Evolutionary conservation across 2,113 vertebrate species (phyloP).

Genomic region (Panthera tigris): DNA sequence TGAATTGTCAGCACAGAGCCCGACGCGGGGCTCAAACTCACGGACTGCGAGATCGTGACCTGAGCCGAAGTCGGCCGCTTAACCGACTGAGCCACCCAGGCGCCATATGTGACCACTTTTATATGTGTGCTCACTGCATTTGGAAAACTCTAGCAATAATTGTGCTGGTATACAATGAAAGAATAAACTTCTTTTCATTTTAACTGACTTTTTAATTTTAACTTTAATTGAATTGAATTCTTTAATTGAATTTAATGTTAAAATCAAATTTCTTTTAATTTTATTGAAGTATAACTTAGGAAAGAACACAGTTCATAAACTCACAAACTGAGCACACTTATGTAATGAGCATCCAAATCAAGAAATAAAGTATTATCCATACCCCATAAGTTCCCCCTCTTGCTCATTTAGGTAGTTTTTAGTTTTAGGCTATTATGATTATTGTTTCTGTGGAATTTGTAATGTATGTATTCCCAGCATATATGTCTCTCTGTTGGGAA

Average conservation of each 20-base stretch:
- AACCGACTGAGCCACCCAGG: too few relatives aligned
- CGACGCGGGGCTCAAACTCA: too few relatives aligned
- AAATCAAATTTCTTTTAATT: background rate
- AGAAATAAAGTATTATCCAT: background rate
- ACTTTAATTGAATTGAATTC: background rate
- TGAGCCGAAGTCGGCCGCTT: too few relatives aligned
- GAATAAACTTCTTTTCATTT: slow-evolving; percentile 35
- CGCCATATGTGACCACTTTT: background rate
- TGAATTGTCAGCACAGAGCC: too few relatives aligned
- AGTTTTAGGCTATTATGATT: background rate
- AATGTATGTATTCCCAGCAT: background rate
- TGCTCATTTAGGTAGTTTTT: background rate
- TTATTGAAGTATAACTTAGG: slow-evolving; percentile 27
- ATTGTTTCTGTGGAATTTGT: background rate
- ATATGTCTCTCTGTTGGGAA: background rate
- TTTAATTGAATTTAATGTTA: background rate
- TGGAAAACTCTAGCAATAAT: background rate
- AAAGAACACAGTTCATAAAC: background rate
- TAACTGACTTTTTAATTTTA: background rate
- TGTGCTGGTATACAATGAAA: background rate
- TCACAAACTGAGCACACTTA: background rate
- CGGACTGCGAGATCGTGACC: too few relatives aligned
- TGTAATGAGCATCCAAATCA: background rate
- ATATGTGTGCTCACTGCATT: background rate
- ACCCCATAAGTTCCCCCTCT: background rate